Evolutionary conservation across 2,113 vertebrate species (phyloP), one percentile per base, ranked within the genome.

Genomic region (Azemiops feae): DNA sequence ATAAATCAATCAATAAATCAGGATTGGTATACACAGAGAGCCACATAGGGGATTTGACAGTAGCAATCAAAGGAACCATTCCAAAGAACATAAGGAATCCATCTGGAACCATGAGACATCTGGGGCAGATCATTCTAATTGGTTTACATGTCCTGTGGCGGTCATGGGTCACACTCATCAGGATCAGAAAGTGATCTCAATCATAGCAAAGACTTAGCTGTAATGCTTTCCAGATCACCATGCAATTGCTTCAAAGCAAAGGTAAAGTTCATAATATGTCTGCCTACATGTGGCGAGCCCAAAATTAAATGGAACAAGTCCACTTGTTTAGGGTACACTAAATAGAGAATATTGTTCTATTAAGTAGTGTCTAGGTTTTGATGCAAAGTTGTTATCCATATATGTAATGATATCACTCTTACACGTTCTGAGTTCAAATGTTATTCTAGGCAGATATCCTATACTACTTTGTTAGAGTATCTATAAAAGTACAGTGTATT

Each of bases 371-470:
- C 10, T 30, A 45, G 8, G 45, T 85, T 85, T 22, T 53, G n/a
- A 30, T 54, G 45, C 60, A 91, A 89, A 94, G 74, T 85, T 92
- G 43, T 1, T 93, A 55, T 93, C 88, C 95, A 87, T 91, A 90
- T 53, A 87, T 90, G 54, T 53, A 93, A 91, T 93, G 25, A 45
- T 58, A 74, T 23, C 22, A 43, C 4, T 53, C 86, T 94, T 94
- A 25, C 23, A 54, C 16, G n/a, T 74, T 54, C 90, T 94, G 8
- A 94, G 87, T 86, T 88, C 50, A 89, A 57, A 2, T 27, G 12
- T 92, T 91, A 64, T 74, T 0, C 89, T 93, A 88, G 89, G 27
- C 23, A 53, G 16, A 58, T 0, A 39, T 45, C 87, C 1, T 89
- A 85, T 52, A 0, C 3, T 34, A 91, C 69, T 90, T 58, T 90